Base-by-base conservation (phyloP, 2,113 vertebrate species). In the Otus sunia region DNA sequence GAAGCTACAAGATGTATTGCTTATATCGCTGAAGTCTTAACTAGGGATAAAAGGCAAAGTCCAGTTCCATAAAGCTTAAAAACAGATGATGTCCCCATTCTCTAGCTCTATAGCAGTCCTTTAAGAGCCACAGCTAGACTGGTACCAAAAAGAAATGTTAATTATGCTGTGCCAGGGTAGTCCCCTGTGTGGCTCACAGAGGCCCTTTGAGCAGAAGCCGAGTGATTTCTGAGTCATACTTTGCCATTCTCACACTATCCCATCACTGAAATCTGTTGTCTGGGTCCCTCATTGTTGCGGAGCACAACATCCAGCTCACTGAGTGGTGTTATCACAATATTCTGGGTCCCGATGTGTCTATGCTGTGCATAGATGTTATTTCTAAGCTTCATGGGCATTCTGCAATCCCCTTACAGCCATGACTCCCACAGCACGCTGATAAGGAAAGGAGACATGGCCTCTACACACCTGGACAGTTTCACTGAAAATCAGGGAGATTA, bases 221-320 rank as follows among this genome's bases (percentile, higher is more conserved):
- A 43, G 45, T 3, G 32, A 16, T 37, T 39, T 52, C 12, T 19
- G 30, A 47, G 75, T 64, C 39, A 85, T 77, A 45, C 59, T 66
- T 72, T 82, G 52, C 29, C 30, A 10, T 18, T 32, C 37, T 77
- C 43, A 27, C 56, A 5, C 22, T 16, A 7, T 36, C 52, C 81
- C 47, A 43, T 12, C 30, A 15, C 90, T 68, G 68, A 53, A 53
- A 45, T 19, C 30, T 56, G 34, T 10, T 14, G 6, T 21, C 47
- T 56, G 41, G 18, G 55, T 41, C 32, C 29, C n/a, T 77, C 0
- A 0, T 1, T 29, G 34, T 1, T 67, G 36, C 60, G 64, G 34
- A 45, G 12, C 36, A 10, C n/a, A 25, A n/a, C 23, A 30, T 36
- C 36, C 69, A 82, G 15, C 32, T 12, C 56, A 11, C 2, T 64